Conservation (phyloP, 1,140 invertebrate species). For the Delia radicum region DNA sequence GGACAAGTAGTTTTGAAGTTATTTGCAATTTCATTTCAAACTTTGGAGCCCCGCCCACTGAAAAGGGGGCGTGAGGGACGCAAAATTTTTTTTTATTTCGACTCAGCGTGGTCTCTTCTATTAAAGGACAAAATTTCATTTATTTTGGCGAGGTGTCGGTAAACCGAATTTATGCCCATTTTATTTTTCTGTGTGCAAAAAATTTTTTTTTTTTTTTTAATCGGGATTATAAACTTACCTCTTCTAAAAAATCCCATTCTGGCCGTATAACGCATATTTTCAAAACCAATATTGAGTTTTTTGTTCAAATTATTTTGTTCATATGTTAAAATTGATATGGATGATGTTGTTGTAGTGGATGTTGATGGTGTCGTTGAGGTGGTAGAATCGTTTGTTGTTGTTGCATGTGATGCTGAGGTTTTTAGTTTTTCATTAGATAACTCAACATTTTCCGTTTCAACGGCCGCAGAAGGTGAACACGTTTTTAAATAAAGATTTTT, state of each 20-base stretch:
- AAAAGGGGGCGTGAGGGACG: no score
- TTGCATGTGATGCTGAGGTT: neutral
- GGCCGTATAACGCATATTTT: conserved; percentile 41
- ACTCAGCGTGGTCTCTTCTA: no score
- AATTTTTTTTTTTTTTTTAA: no score
- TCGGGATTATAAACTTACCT: conserved; percentile 40
- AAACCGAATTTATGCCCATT: no score
- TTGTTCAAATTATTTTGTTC: conserved; percentile 47
- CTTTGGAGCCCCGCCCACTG: no score
- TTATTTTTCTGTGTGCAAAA: no score
- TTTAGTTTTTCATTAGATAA: neutral
- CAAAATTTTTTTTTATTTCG: no score
- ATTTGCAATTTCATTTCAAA: no score
- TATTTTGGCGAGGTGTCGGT: no score
- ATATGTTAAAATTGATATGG: conserved; percentile 41
- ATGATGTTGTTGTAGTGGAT: conserved; percentile 26
- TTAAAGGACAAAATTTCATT: no score
- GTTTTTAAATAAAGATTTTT: conserved; percentile 13
- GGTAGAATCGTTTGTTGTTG: conserved; percentile 1
- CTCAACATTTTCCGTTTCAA: conserved; percentile 2
- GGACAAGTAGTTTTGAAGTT: no score
- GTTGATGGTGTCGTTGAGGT: neutral
- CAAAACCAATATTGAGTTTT: conserved; percentile 46
- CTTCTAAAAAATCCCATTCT: conserved; percentile 43
- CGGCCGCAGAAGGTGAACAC: neutral